Base-by-base conservation (phyloP, 2,113 vertebrate species). In the Coturnix japonica region DNA sequence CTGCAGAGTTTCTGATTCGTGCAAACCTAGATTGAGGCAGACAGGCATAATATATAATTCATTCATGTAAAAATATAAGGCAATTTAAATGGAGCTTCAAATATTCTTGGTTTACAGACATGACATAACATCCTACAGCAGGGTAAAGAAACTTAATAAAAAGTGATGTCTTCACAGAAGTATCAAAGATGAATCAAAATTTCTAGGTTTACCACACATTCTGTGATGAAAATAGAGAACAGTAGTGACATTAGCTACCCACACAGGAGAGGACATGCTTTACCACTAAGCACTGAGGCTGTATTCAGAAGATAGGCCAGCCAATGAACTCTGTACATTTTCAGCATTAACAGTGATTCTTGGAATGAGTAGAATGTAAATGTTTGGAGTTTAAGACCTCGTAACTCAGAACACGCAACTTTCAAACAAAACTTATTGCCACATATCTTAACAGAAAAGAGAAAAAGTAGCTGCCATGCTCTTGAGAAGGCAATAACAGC, bases 1-100 rank as follows among this genome's bases (percentile, higher is more conserved):
- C 96, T 98, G 95, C 98, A 98, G 91, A 99, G 96, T 59, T 97
- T 98, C 97, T 99, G 98, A 91, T 96, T 98, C 20, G 97, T 96
- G 85, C 98, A 98, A 96, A 98, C 97, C 98, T 99, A 97, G 90
- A 97, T 91, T 65, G 93, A 95, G 83, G 89, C 66, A 96, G 85
- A 97, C 44, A 95, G 77, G 60, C 82, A 82, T 53, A 44, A 91
- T 51, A 67, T 10, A 80, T 4, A 85, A 71, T 90, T 91, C 80
- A 85, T 75, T 95, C 80, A 93, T 72, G 81, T 79, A 91, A 94
- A 90, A 96, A 81, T 74, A 71, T 39, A 88, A 76, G 56, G 70
- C 87, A 93, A 88, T 71, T 92, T 85, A 94, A 94, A 96, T 20
- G 11, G 43, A 60, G 70, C 51, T 93, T 95, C 93, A 95, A 92